These are phyloP conservation scores for Spongilla lacustris DNA, from an alignment of 37 sponge, comb jelly and placozoan genomes.

Conservation along the genomic window DNA sequence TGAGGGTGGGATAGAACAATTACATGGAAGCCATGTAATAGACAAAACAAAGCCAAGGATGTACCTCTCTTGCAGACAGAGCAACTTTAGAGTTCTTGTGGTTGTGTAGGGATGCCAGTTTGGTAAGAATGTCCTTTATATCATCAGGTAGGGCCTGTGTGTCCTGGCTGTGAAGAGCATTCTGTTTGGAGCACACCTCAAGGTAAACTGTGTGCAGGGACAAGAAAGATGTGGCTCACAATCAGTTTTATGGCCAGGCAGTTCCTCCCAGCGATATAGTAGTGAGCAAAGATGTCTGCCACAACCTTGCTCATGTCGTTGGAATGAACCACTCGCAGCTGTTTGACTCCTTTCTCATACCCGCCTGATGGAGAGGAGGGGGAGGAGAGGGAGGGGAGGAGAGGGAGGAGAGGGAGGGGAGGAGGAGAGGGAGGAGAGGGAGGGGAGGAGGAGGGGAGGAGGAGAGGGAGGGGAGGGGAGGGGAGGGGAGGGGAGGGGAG, in stretches of 20 bases:
- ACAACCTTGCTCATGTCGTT: conserved; percentile 78
- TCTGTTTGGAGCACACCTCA: conserved; percentile 14
- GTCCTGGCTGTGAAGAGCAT: conserved; percentile 37
- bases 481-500: no score
- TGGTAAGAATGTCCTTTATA: conserved; percentile 61
- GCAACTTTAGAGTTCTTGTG: conserved; percentile 94
- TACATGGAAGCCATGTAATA: neutral
- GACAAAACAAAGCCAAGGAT: neutral
- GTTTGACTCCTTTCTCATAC: conserved; percentile 78
- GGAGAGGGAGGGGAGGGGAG: no score
- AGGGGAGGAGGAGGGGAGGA: no score
- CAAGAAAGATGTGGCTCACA: conserved; percentile 29
- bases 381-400: no score
- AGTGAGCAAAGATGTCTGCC: conserved; percentile 85
- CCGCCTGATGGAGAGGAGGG: conserved; percentile 3
- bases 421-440: no score
- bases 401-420: no score
- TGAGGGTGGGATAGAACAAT: no score
- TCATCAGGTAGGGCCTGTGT: conserved; percentile 66
- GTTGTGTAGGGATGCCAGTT: conserved; percentile 83
- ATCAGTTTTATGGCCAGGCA: conserved; percentile 74
- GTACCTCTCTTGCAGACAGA: conserved; percentile 80
- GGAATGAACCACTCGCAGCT: conserved; percentile 40
- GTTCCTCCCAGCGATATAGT: conserved; percentile 86
- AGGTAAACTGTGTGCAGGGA: no score